phyloP scores from a whole-genome alignment of 2,113 vertebrate genomes.

The Barnardius zonarius region DNA sequence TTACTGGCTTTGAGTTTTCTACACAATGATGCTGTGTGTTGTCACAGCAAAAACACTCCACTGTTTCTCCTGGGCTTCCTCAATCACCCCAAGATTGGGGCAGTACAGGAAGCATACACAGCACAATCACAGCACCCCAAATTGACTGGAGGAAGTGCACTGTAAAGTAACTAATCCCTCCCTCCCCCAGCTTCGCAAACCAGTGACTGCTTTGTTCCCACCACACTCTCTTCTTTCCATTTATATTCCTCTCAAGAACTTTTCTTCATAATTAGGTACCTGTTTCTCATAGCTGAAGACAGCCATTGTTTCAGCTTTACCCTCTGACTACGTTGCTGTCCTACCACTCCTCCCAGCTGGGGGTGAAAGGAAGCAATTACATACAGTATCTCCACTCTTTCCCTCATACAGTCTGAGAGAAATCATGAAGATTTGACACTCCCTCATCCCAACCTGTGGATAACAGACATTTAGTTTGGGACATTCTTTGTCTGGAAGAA shows the following conservation, averaged over 20 bases:
- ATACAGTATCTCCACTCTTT: not conserved
- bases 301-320: not conserved
- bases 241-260: not conserved
- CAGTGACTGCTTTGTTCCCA: not conserved
- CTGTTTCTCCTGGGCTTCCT: not conserved
- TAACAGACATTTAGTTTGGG: not conserved
- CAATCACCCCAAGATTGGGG: not conserved
- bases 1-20: not conserved
- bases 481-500: not conserved
- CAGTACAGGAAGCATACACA: not conserved
- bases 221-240: not conserved
- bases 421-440: not conserved
- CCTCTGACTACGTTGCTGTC: not conserved
- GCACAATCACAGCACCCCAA: not conserved
- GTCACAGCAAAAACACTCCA: not conserved
- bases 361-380: not conserved
- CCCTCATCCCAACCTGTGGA: not conserved
- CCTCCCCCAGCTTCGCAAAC: not conserved
- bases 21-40: not conserved
- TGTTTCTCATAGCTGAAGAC: not conserved
- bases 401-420: not conserved
- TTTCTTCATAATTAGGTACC: not conserved
- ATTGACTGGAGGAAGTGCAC: not conserved
- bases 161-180: not conserved
- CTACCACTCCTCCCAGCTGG: not conserved